Evolutionary conservation across 2,888 invertebrate genomes (phyloP).

Genomic region (Atherix ibis): DNA sequence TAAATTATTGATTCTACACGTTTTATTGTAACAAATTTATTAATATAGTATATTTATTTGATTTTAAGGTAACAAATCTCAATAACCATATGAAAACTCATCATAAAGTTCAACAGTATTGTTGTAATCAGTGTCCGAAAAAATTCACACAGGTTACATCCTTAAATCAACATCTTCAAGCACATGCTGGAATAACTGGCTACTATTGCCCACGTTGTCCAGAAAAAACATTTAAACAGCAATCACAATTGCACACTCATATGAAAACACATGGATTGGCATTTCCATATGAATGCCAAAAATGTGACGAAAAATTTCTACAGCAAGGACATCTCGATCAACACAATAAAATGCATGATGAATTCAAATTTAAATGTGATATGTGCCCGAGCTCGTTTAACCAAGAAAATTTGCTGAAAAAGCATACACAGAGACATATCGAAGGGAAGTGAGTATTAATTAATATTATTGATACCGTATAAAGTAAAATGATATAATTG

Average conservation of each 20-base stretch:
- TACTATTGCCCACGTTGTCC: slow-evolving; percentile 33
- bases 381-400: slow-evolving; percentile 33
- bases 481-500: neutral
- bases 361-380: slow-evolving; percentile 32
- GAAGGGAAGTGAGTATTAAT: slow-evolving; percentile 24
- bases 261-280: slow-evolving; percentile 32
- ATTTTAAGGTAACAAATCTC: slow-evolving; percentile 28
- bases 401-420: slow-evolving; percentile 31
- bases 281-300: slow-evolving; percentile 30
- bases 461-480: neutral
- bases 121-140: slow-evolving; percentile 33
- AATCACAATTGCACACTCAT: slow-evolving; percentile 31
- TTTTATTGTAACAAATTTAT: neutral
- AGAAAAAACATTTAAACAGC: slow-evolving; percentile 32
- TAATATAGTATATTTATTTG: neutral
- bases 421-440: slow-evolving; percentile 32
- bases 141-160: slow-evolving; percentile 34
- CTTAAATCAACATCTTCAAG: slow-evolving; percentile 31
- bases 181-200: slow-evolving; percentile 31
- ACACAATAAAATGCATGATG: slow-evolving; percentile 32
- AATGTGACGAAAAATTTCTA: slow-evolving; percentile 33
- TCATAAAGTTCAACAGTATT: slow-evolving; percentile 33
- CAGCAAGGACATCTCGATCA: slow-evolving; percentile 32
- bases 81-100: slow-evolving; percentile 35
- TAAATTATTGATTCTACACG: neutral